Evolutionary conservation across 2,797 vertebrate genomes (phyloP).

Genomic region (Aplochiton taeniatus): DNA sequence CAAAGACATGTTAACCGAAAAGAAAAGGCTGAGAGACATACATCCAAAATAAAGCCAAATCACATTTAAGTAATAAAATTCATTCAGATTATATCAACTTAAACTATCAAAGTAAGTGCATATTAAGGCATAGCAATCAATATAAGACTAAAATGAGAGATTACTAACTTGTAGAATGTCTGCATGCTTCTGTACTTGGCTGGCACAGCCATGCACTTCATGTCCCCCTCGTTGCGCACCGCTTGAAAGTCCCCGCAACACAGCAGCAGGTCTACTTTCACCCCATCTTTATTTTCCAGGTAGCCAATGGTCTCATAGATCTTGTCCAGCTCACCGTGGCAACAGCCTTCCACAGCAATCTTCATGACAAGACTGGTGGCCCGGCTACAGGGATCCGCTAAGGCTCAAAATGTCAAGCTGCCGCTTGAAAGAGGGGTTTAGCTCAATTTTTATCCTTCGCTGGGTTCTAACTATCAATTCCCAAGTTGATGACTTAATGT

Average conservation of each 20-base stretch:
- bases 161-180: slow-evolving; percentile 91
- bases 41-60: background rate
- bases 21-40: too few species aligned
- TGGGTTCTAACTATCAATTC: too few species aligned
- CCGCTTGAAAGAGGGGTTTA: too few species aligned
- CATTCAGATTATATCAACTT: too few species aligned
- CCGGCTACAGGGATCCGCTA: background rate
- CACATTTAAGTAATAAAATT: background rate
- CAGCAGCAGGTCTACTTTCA: slow-evolving; percentile 87
- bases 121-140: background rate
- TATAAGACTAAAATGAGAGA: background rate
- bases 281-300: slow-evolving; percentile 83
- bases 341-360: slow-evolving; percentile 94
- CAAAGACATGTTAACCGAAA: slow-evolving; percentile 7
- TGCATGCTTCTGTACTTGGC: slow-evolving; percentile 93
- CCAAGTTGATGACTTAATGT: too few species aligned
- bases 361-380: slow-evolving; percentile 77
- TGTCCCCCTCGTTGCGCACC: slow-evolving; percentile 91
- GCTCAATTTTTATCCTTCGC: too few species aligned
- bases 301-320: slow-evolving; percentile 92
- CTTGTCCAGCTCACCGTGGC: slow-evolving; percentile 95
- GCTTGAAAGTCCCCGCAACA: slow-evolving; percentile 98
- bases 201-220: slow-evolving; percentile 95
- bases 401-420: too few species aligned
- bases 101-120: background rate